phyloP scores from a whole-genome alignment of 1,140 invertebrate genomes.

The Yoshiicerus persimilis region DNA sequence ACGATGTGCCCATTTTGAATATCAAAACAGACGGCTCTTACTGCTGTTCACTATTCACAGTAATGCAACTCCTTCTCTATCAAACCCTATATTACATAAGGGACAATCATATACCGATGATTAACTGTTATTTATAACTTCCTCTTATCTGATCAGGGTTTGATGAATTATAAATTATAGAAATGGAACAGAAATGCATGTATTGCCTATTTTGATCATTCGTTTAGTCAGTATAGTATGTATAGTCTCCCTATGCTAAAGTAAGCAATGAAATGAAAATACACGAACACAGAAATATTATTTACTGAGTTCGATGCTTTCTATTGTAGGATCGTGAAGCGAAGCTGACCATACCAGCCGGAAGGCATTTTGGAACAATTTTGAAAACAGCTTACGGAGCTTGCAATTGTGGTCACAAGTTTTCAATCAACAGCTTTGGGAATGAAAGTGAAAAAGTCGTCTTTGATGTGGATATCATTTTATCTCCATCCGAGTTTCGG shows the following conservation, averaged over 20 bases:
- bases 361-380: constrained; percentile 31
- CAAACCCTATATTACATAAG: background rate
- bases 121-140: background rate
- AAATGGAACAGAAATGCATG: background rate
- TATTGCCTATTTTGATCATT: background rate
- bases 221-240: background rate
- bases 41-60: constrained; percentile 33
- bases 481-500: constrained; percentile 33
- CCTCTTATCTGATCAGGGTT: background rate
- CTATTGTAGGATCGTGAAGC: constrained; percentile 26
- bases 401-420: constrained; percentile 39
- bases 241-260: no score
- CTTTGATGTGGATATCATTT: constrained; percentile 31
- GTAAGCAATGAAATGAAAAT: no score
- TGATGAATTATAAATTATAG: background rate
- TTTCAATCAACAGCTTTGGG: constrained; percentile 18
- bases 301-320: background rate
- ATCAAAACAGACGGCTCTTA: constrained; percentile 34
- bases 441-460: constrained; percentile 35
- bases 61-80: background rate
- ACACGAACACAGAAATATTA: background rate
- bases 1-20: constrained; percentile 27
- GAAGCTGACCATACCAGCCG: constrained; percentile 25
- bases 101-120: background rate
- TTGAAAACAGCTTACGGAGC: constrained; percentile 38